Evolutionary conservation across 2,888 invertebrate genomes (phyloP), one percentile per base, ranked within the genome.

Genomic region (Drosophila longiperda): DNA sequence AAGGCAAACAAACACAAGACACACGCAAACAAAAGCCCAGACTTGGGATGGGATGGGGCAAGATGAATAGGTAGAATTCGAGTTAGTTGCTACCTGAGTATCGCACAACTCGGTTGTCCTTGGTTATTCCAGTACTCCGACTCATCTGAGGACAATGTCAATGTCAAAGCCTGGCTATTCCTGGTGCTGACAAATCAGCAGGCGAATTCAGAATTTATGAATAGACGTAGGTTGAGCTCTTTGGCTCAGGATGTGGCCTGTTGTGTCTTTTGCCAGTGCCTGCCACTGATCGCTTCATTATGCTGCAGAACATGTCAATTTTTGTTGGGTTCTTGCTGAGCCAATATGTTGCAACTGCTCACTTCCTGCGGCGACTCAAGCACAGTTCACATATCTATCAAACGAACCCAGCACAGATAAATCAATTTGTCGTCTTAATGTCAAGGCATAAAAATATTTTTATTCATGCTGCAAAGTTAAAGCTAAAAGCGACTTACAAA

Each of bases 251-350:
- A 66, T 81, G 83, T 64, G 79, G 72, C 63, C 65, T 60, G 29
- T 29, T 49, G 49, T 49, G 29, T 17, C 49, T 17, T 49, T 23
- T 49, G 26, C 6, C 29, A 29, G 42, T 54, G 78, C 55, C 67
- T 71, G 75, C 67, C 81, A 75, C 80, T 89, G 90, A 84, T 87
- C 89, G 79, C 89, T 90, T 91, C 87, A 89, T 90, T 88, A 90
- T 89, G 75, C 67, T 59, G 73, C 65, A 73, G 73, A 75, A 88
- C 81, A 90, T 88, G 74, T 90, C 90, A 89, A 89, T 89, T 87
- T 70, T 6, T 26, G 53, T 11, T 63, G 54, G 15, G 8, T 42
- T 42, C 0, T 3, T 38, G 34, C n/a, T 49, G 57, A 20, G 53
- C 50, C 8, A 52, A 49, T 20, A 58, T 66, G 58, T 29, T 70